Conservation (phyloP, 2,888 invertebrate genomes). For the Platycnemis pennipes region DNA sequence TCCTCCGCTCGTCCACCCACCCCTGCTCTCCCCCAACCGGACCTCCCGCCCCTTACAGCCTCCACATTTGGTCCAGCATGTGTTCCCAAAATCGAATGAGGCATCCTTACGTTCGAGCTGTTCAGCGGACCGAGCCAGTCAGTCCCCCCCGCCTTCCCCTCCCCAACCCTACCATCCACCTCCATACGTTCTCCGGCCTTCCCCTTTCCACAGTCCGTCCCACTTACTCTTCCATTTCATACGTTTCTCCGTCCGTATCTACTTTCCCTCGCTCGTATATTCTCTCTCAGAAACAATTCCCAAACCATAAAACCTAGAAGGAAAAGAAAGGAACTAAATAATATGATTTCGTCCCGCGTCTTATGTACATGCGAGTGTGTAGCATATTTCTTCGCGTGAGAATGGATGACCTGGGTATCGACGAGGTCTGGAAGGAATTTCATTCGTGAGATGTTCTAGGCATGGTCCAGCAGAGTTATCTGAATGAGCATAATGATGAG, state of each 20-base stretch:
- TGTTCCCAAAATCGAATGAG: slow-evolving; percentile 40
- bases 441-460: neutral
- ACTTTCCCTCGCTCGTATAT: neutral
- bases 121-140: neutral
- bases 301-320: neutral
- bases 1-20: neutral
- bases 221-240: neutral
- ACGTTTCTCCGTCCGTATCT: neutral
- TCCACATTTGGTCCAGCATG: neutral
- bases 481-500: neutral
- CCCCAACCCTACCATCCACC: neutral
- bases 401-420: neutral
- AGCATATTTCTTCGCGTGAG: neutral
- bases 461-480: neutral
- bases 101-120: neutral
- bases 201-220: neutral
- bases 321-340: neutral
- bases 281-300: slow-evolving; percentile 8
- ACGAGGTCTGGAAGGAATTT: neutral
- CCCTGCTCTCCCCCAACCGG: neutral
- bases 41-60: neutral
- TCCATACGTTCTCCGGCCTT: neutral
- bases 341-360: neutral
- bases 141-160: neutral
- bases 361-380: neutral